These are phyloP conservation scores for Enteromius radiatus DNA, from an alignment of 2,797 vertebrate genomes.

Conservation along the genomic window DNA sequence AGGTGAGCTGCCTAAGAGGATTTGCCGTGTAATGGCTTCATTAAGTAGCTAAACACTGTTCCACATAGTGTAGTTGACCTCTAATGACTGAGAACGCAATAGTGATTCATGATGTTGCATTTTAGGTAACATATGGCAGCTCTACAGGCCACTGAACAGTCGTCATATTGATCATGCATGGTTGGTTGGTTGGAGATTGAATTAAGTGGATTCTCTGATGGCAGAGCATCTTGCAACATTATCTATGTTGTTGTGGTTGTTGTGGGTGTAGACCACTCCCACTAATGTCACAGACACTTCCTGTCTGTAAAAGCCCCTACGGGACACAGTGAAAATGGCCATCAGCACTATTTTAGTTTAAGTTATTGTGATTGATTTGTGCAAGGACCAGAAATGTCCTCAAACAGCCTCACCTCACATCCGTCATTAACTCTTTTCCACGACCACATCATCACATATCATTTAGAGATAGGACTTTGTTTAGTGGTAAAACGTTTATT, in stretches of 20 bases:
- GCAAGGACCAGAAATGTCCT: slow-evolving; percentile 8
- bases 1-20: slow-evolving; percentile 37
- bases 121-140: slow-evolving; percentile 1
- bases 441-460: slow-evolving; percentile 18
- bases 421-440: slow-evolving; percentile 10
- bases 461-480: slow-evolving; percentile 26
- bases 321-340: background rate
- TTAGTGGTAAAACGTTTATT: slow-evolving; percentile 6
- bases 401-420: slow-evolving; percentile 31
- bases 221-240: slow-evolving; percentile 17
- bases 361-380: slow-evolving; percentile 28
- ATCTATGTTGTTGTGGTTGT: background rate
- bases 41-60: slow-evolving; percentile 38
- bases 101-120: slow-evolving; percentile 1
- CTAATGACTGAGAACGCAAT: background rate
- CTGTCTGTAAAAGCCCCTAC: background rate
- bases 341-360: background rate
- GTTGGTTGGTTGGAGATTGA: background rate
- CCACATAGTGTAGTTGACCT: slow-evolving; percentile 25
- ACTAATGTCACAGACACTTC: background rate
- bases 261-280: background rate
- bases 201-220: background rate
- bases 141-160: background rate
- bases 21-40: slow-evolving; percentile 21
- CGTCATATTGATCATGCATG: background rate